A percentile compares a stretch with the other conserved stretches of the same genome.
Conservation (phyloP, 2,797 vertebrate species). For the Tolypeutes matacus region DNA sequence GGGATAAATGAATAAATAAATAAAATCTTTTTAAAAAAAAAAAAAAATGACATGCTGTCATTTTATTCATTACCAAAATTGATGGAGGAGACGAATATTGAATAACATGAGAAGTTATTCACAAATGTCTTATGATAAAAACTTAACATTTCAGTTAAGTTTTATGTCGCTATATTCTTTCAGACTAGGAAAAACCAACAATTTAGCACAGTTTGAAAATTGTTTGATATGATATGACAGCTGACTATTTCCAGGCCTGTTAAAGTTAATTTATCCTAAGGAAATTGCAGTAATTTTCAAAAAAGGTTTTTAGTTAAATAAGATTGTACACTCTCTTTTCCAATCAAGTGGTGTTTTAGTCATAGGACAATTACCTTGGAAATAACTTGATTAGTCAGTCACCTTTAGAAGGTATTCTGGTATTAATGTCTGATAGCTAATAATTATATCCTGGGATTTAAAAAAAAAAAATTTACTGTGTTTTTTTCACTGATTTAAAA, state of each 20-base stretch:
- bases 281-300: neutral
- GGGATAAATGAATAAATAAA: no score
- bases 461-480: neutral
- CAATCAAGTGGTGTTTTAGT: neutral
- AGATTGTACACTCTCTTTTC: no score
- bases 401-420: neutral
- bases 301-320: neutral
- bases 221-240: neutral
- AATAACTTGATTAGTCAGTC: neutral
- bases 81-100: neutral
- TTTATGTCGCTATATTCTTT: neutral
- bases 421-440: constrained; percentile 17
- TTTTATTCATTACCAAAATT: constrained; percentile 27
- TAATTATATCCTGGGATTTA: neutral
- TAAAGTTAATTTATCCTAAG: constrained; percentile 10
- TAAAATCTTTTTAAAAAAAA: no score
- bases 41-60: neutral
- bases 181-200: neutral
- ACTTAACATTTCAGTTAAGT: neutral
- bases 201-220: neutral
- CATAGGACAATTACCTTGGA: neutral
- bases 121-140: neutral
- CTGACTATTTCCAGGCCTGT: neutral
- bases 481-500: constrained; percentile 40
- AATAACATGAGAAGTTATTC: neutral